Evolutionary conservation across 2,797 vertebrate genomes (phyloP), one percentile per base, ranked within the genome.

Genomic region (Chrosomus eos): DNA sequence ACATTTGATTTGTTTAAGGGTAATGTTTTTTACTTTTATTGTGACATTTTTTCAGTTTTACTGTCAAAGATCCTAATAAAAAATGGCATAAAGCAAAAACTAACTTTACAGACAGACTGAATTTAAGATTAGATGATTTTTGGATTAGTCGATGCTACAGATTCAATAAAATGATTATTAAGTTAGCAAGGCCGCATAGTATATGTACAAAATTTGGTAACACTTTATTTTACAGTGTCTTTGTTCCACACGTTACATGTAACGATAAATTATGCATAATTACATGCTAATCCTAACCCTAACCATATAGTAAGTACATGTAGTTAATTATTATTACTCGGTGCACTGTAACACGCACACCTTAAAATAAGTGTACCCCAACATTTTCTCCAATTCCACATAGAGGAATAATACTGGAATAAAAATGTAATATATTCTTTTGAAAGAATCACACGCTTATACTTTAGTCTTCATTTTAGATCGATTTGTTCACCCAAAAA

Each of bases 1-100:
- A 81, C 48, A 38, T 80, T 80, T 70, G 23, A 80, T 38, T 80
- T 26, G 21, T 80, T 68, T 68, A 68, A 58, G 53, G 53, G 40
- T 60, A 77, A 19, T 40, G 31, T 19, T 60, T 40, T 74, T 60
- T 38, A 60, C 43, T 70, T 70, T 80, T 19, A 36, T 36, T 1
- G 10, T 68, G 0, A 38, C 3, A 4, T 45, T 31, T 76, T 77
- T 60, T 19, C 5, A 21, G 16, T 78, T 60, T 26, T 3, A 3
- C 9, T 77, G 16, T 77, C 38, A 51, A 36, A 45, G 7, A 13
- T 23, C 21, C 2, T 45, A 73, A 36, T 36, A 11, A 60, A 45
- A 81, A 80, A 48, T 23, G 4, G 3, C 5, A 60, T 62, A 3
- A 13, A 60, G 11, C 19, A 75, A 4, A 36, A 60, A 33, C 10